Evolutionary conservation across 2,113 vertebrate genomes (phyloP), one percentile per base, ranked within the genome.

Genomic region (Tursiops truncatus): DNA sequence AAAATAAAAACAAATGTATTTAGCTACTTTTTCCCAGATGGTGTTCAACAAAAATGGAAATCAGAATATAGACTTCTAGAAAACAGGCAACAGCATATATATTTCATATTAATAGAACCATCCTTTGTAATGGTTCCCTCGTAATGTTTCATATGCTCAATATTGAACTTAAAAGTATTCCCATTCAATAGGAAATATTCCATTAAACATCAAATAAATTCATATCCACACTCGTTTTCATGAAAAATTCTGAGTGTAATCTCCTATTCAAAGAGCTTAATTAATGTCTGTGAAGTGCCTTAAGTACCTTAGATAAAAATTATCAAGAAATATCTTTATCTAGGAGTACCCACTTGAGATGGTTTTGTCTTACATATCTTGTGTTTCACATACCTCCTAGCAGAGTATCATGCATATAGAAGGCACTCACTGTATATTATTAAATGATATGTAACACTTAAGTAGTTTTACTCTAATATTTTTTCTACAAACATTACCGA

Each of bases 191-290:
- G 60, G 41, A 87, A 95, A 65, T n/a, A 86, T 85, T 62, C 26
- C 50, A 80, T 92, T 92, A 86, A 81, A 58, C 7, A 85, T 79
- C 36, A 87, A 86, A 71, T 65, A 85, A 84, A 81, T 76, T 70
- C 20, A 56, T 88, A 38, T 82, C n/a, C 47, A 90, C 6, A 76
- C 31, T 81, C 38, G 13, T 96, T 89, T 96, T 76, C 38, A 77
- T 83, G 87, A 88, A 87, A 93, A 95, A 93, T 79, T 95, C 36
- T 83, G 36, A 94, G 41, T 82, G 13, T 85, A 70, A 56, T 94
- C 33, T 47, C 56, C 41, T 71, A 38, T 25, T 87, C 50, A 70
- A 36, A 74, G 68, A 95, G n/a, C 25, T 87, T 91, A 82, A 91
- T 86, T 85, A 58, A 84, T 77, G 15, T 73, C 88, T 94, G 20